A percentile compares a stretch with the other conserved stretches of the same genome.
Conservation (phyloP, 2,888 invertebrate species). For the Leptogaster cylindrica region DNA sequence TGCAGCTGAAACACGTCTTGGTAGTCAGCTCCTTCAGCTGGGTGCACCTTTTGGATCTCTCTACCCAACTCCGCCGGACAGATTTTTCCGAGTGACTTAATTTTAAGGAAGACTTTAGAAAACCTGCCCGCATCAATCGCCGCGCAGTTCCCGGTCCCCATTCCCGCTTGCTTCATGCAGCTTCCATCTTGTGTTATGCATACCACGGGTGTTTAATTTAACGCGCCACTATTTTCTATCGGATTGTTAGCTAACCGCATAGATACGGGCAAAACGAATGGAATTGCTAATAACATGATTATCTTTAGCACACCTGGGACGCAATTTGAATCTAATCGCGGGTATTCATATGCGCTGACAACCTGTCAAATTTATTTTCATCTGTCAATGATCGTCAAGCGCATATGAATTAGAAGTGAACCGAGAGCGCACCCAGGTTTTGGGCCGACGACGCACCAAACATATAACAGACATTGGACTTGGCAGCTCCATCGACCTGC, state of each 20-base stretch:
- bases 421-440: slow-evolving; percentile 18
- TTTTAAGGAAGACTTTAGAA: slow-evolving; percentile 14
- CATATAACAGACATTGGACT: background rate
- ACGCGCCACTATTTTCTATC: slow-evolving; percentile 1
- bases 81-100: background rate
- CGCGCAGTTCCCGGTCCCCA: background rate
- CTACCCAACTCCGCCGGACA: background rate
- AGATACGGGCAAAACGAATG: background rate
- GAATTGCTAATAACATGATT: slow-evolving; percentile 38
- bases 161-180: background rate
- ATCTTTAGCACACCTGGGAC: slow-evolving; percentile 28
- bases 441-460: background rate
- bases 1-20: background rate
- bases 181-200: background rate
- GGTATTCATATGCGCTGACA: slow-evolving; percentile 37
- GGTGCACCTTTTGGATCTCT: background rate
- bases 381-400: slow-evolving; percentile 37
- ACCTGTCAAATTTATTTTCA: slow-evolving; percentile 38
- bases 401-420: slow-evolving; percentile 32
- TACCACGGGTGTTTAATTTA: slow-evolving; percentile 19
- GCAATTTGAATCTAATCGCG: slow-evolving; percentile 20
- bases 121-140: background rate
- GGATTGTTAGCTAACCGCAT: slow-evolving; percentile 11
- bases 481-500: background rate
- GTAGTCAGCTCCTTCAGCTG: background rate